A percentile compares a stretch with the other conserved stretches of the same genome.
These are phyloP conservation scores for Scaptomyza caliginosa DNA, from an alignment of 2,888 invertebrate species.

Conservation along the genomic window DNA sequence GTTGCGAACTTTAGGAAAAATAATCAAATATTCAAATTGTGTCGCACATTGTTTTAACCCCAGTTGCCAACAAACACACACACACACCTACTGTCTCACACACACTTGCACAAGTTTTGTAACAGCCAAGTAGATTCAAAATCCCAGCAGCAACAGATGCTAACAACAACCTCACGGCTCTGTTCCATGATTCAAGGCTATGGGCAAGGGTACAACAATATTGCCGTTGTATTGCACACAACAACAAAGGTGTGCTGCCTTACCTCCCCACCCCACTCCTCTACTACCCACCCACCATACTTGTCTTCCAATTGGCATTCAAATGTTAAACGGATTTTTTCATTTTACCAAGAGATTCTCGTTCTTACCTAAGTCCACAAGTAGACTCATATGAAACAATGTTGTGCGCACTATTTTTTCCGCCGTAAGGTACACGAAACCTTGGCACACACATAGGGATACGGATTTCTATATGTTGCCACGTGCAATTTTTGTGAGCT, in stretches of 20 bases:
- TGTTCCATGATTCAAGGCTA: conserved; percentile 66
- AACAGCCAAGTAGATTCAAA: conserved; percentile 11
- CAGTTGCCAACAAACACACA: conserved; percentile 6
- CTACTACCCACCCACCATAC: not conserved
- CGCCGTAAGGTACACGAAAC: not conserved
- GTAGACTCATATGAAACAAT: conserved; percentile 3
- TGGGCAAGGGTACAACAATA: conserved; percentile 42
- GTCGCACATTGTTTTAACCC: conserved; percentile 74
- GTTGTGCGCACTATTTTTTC: conserved; percentile 32
- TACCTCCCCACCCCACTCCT: not conserved
- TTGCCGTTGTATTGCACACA: conserved; percentile 40
- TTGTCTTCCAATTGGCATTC: conserved; percentile 72
- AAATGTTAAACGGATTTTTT: conserved; percentile 79
- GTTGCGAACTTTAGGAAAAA: conserved; percentile 26
- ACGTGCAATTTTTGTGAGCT: conserved; percentile 52
- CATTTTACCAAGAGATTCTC: conserved; percentile 50
- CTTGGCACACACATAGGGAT: conserved; percentile 9
- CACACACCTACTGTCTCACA: conserved; percentile 14
- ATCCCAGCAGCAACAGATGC: conserved; percentile 77
- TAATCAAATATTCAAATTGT: conserved; percentile 78
- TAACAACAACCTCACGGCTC: conserved; percentile 74
- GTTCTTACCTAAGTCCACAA: conserved; percentile 1
- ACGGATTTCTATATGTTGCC: conserved; percentile 36
- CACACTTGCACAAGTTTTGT: conserved; percentile 30
- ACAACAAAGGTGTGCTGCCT: conserved; percentile 26